phyloP scores from a whole-genome alignment of 2,113 vertebrate species.

The Orycteropus afer region DNA sequence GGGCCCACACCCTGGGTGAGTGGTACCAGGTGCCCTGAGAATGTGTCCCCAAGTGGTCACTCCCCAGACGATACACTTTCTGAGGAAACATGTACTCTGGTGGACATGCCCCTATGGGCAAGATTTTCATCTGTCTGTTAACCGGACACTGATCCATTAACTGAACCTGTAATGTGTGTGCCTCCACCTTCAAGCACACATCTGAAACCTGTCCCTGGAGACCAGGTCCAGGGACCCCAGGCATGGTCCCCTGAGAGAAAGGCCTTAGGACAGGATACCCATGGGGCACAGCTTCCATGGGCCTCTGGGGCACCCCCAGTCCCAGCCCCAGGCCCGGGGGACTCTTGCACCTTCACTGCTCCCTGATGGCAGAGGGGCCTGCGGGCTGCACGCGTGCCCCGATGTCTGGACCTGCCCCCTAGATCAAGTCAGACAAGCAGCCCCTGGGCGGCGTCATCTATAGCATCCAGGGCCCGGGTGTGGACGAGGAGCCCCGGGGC shows the following conservation, averaged over 20 bases:
- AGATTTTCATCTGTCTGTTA: neutral
- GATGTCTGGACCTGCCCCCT: neutral
- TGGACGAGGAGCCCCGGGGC: constrained; percentile 94
- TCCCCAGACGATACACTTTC: no score
- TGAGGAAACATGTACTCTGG: no score
- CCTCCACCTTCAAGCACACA: neutral
- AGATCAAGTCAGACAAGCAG: constrained; percentile 98
- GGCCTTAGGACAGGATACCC: no score
- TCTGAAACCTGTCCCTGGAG: neutral
- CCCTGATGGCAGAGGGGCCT: neutral
- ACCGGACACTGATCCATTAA: no score
- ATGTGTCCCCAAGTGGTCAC: no score
- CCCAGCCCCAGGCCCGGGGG: neutral
- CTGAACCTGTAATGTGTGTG: neutral
- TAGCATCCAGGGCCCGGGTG: constrained; percentile 95
- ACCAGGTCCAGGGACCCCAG: neutral
- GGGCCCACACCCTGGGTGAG: no score
- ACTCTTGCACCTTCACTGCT: neutral
- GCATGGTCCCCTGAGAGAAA: neutral
- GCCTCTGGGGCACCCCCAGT: no score
- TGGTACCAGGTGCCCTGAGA: no score
- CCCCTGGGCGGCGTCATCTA: constrained; percentile 94
- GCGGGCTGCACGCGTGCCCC: neutral
- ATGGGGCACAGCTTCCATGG: neutral
- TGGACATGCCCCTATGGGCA: neutral